Evolutionary conservation across 2,888 invertebrate genomes (phyloP), one percentile per base, ranked within the genome.

Genomic region (Caradrina clavipalpis): DNA sequence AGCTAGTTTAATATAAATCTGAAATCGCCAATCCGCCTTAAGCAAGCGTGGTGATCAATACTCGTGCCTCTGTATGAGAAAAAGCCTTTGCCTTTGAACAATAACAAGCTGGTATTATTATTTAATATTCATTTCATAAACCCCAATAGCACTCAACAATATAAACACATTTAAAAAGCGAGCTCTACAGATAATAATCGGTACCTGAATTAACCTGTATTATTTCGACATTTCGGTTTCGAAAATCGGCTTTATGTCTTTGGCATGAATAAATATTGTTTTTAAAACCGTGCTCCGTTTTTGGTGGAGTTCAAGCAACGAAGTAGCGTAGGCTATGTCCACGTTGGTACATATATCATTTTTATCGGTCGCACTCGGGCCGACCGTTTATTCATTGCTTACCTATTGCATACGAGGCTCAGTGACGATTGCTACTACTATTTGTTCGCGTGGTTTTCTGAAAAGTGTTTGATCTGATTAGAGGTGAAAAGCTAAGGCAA

Each of bases 331-430:
- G 58, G 91, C 86, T 86, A 89, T 90, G 92, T 92, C 91, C 93
- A 91, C 93, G 89, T 92, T 88, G 91, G 91, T 85, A 83, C 92
- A 94, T 96, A 95, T 95, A 94, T 96, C 95, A 96, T 96, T 96
- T 96, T 96, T 96, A 96, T 96, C 95, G 95, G 91, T 90, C 91
- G 91, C 91, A 92, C 93, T 93, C 91, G 90, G 90, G 87, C 90
- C 91, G 89, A 88, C 88, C 92, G 92, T 93, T 94, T 95, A 95
- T 96, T 96, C 95, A 95, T 94, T 94, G 95, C 93, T 94, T 93
- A 95, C 95, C 95, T 96, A 96, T 95, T 95, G 95, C 94, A 94
- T 89, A 90, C 92, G 91, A 88, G 89, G 87, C 84, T 86, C 84
- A 89, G 85, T 92, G 92, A 93, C 89, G 91, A 90, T 89, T 90